Conservation (phyloP, 2,113 vertebrate species). For the Trogon melanurus region DNA sequence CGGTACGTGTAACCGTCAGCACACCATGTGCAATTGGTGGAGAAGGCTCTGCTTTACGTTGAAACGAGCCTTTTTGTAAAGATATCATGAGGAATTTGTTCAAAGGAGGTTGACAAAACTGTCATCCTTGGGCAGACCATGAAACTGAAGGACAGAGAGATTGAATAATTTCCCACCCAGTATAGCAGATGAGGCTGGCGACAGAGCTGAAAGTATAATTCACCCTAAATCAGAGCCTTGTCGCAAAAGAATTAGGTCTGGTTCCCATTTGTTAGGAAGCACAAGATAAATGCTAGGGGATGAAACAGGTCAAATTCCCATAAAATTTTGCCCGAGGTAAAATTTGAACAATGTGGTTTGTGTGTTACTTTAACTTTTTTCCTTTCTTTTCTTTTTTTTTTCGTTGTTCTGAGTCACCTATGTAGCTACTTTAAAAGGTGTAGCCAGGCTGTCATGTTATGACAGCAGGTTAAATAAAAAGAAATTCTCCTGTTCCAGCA, state of each 20-base stretch:
- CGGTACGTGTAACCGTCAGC: accelerated
- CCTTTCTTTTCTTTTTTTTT: background rate
- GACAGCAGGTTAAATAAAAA: background rate
- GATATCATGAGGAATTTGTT: background rate
- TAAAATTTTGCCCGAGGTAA: background rate
- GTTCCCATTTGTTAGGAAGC: background rate
- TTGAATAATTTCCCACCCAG: background rate
- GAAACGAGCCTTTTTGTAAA: background rate
- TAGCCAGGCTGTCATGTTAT: background rate
- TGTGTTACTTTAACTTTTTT: background rate
- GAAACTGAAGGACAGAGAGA: background rate
- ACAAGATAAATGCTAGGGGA: background rate
- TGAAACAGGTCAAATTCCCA: background rate
- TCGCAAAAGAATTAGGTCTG: background rate
- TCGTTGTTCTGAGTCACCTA: background rate
- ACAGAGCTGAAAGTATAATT: background rate
- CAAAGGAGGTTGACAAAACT: background rate
- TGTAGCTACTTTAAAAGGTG: background rate
- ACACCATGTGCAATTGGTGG: too few relatives aligned
- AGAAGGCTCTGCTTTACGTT: background rate
- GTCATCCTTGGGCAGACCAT: accelerated
- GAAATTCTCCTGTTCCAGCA: background rate
- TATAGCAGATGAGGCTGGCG: background rate
- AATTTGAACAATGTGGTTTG: background rate
- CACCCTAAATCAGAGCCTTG: background rate